These are phyloP conservation scores for Distichodus sexfasciatus DNA, from an alignment of 2,797 vertebrate genomes.

Conservation along the genomic window DNA sequence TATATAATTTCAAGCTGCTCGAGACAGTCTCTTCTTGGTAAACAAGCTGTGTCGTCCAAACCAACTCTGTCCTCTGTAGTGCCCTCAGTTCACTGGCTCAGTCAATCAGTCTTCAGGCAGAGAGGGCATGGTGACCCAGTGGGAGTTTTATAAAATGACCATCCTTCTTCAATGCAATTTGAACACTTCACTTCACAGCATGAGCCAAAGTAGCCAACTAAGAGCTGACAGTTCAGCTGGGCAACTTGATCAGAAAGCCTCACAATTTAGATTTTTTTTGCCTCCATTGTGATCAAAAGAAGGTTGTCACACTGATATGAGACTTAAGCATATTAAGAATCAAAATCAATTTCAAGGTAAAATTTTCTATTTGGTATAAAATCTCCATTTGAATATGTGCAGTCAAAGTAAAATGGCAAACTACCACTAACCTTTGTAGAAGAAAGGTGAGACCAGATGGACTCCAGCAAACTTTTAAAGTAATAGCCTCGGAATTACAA, in stretches of 20 bases:
- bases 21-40: not conserved
- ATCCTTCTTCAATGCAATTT: constrained; percentile 24
- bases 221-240: constrained; percentile 25
- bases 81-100: constrained; percentile 13
- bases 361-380: too few relatives aligned
- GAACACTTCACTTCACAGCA: constrained; percentile 29
- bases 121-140: constrained; percentile 17
- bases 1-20: not conserved
- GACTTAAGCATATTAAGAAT: too few relatives aligned
- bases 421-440: too few relatives aligned
- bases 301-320: not conserved
- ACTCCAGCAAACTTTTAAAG: too few relatives aligned
- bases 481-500: too few relatives aligned
- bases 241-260: constrained; percentile 11
- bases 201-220: constrained; percentile 7
- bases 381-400: too few relatives aligned
- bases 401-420: too few relatives aligned
- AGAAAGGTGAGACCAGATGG: too few relatives aligned
- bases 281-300: not conserved
- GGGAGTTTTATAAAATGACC: constrained; percentile 33
- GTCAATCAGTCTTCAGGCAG: constrained; percentile 23
- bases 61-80: constrained; percentile 1
- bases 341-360: too few relatives aligned
- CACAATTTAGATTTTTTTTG: too few relatives aligned
- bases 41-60: not conserved